Evolutionary conservation across 37 sponge, comb jelly and placozoan genomes (phyloP).

Genomic region (Dysidea cf. avara): DNA sequence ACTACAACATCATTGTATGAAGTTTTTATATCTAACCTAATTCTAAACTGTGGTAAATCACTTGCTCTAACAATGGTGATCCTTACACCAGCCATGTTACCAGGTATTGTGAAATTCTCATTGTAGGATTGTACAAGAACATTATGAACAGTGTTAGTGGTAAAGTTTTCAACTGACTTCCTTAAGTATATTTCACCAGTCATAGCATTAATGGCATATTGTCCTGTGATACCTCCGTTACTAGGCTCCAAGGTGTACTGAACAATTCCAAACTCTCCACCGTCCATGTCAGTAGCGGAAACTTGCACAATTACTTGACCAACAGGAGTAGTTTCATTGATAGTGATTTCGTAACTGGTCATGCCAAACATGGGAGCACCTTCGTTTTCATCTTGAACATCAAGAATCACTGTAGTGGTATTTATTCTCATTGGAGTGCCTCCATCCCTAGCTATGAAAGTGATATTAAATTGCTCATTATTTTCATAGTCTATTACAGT

Average conservation of each 20-base stretch:
- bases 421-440: slow-evolving; percentile 14
- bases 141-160: too few relatives aligned
- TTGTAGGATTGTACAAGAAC: too few relatives aligned
- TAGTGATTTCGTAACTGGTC: slow-evolving; percentile 19
- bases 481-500: slow-evolving; percentile 52
- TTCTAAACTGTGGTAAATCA: too few relatives aligned
- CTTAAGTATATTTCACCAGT: slow-evolving; percentile 48
- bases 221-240: neutral
- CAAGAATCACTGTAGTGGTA: slow-evolving; percentile 12
- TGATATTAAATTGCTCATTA: slow-evolving; percentile 25
- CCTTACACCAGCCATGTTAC: too few relatives aligned
- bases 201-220: slow-evolving; percentile 11
- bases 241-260: too few relatives aligned
- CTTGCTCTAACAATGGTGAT: too few relatives aligned
- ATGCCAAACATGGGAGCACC: slow-evolving; percentile 33
- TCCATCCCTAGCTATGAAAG: slow-evolving; percentile 39
- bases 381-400: slow-evolving; percentile 26
- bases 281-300: slow-evolving; percentile 3
- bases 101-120: too few relatives aligned
- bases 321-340: slow-evolving; percentile 36
- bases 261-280: neutral
- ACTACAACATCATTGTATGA: too few relatives aligned
- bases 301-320: slow-evolving; percentile 12
- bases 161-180: neutral
- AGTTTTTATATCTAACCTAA: too few relatives aligned